phyloP scores from a whole-genome alignment of 2,888 invertebrate species.

The Pheosia tremula region DNA sequence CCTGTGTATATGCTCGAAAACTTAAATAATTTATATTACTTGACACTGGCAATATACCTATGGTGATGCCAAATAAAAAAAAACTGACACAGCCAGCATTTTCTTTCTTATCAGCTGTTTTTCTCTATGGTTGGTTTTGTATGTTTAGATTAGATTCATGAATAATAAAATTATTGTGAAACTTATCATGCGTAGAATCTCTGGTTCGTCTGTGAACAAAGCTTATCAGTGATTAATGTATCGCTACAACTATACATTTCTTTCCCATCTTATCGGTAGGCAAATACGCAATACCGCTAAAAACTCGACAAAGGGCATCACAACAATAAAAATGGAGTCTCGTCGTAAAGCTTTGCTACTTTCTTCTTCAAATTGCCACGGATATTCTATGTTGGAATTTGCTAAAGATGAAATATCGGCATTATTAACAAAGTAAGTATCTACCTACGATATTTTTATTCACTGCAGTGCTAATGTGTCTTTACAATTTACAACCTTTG shows the following conservation, averaged over 20 bases:
- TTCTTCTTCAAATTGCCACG: constrained; percentile 89
- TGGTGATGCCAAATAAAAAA: no score
- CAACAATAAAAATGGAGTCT: constrained; percentile 28
- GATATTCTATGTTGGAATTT: constrained; percentile 87
- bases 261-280: no score
- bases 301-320: constrained; percentile 12
- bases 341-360: constrained; percentile 85
- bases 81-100: no score
- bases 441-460: background rate
- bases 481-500: constrained; percentile 3
- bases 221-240: background rate
- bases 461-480: background rate
- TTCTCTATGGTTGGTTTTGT: no score
- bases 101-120: no score
- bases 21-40: no score
- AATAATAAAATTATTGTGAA: no score
- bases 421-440: constrained; percentile 84
- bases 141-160: no score
- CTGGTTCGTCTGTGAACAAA: no score
- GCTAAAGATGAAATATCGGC: constrained; percentile 86
- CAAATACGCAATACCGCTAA: background rate
- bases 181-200: no score
- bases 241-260: background rate
- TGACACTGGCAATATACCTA: no score
- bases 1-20: no score